These are phyloP conservation scores for Ginglymostoma cirratum DNA, from an alignment of 2,113 vertebrate species.

Conservation along the genomic window DNA sequence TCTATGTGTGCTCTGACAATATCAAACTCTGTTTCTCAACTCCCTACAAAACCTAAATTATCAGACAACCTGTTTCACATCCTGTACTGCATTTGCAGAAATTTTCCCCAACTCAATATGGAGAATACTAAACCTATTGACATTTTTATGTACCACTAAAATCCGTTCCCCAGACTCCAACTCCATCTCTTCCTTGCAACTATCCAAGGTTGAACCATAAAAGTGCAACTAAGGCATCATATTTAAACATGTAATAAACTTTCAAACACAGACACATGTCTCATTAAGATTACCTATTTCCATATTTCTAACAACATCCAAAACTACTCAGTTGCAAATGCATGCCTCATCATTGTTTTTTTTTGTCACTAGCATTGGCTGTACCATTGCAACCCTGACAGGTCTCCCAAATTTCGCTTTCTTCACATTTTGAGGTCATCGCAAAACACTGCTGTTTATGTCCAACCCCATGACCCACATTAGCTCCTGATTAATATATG, in stretches of 20 bases:
- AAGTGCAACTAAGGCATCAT: not conserved
- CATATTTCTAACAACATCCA: not conserved
- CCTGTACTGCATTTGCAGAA: too few relatives aligned
- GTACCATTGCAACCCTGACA: not conserved
- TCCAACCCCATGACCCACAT: not conserved
- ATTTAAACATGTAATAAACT: not conserved
- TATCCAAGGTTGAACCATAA: not conserved
- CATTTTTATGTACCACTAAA: not conserved
- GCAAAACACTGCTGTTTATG: not conserved
- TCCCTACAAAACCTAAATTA: not conserved
- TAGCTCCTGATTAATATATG: too few relatives aligned
- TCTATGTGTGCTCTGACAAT: too few relatives aligned
- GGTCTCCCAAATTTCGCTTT: not conserved
- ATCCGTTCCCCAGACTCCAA: not conserved
- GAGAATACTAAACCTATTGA: not conserved
- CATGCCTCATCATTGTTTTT: not conserved
- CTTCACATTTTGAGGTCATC: not conserved
- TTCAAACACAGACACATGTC: not conserved
- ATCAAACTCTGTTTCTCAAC: not conserved
- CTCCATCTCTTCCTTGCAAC: not conserved
- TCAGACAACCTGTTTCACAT: not conserved
- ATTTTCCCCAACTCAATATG: too few relatives aligned
- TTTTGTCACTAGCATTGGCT: not conserved
- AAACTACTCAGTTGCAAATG: not conserved
- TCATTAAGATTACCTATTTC: not conserved